Evolutionary conservation across 2,113 vertebrate genomes (phyloP).

Genomic region (Cinclus cinclus): DNA sequence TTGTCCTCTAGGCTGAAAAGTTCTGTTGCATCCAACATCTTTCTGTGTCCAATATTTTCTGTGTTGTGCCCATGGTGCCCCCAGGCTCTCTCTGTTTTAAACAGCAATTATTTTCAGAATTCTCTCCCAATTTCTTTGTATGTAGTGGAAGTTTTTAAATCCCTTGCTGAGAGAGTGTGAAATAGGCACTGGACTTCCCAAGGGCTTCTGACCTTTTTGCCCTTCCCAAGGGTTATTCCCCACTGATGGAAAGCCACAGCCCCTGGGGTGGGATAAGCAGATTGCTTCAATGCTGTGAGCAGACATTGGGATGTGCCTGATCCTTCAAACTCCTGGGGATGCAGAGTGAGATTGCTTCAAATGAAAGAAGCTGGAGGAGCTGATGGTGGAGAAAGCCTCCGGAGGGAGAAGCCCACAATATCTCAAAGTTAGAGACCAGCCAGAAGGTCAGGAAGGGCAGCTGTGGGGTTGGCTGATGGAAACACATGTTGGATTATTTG

Average conservation of each 20-base stretch:
- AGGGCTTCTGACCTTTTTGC: not conserved
- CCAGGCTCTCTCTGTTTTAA: not conserved
- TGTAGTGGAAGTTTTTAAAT: not conserved
- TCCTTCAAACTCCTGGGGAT: not conserved
- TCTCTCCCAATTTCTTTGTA: not conserved
- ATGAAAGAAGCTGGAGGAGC: not conserved
- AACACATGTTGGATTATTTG: not conserved
- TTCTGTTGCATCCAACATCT: not conserved
- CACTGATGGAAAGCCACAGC: rapidly evolving
- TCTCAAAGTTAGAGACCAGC: not conserved
- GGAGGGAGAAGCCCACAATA: not conserved
- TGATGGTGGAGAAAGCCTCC: not conserved
- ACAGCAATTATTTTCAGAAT: not conserved
- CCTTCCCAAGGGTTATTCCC: not conserved
- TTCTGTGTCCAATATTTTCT: not conserved
- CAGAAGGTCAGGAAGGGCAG: not conserved
- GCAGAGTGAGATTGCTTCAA: not conserved
- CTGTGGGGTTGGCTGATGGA: not conserved
- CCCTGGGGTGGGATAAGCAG: not conserved
- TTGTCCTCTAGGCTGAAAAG: not conserved
- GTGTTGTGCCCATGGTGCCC: not conserved
- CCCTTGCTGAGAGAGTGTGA: not conserved
- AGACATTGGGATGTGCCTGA: not conserved
- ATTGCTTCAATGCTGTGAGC: not conserved
- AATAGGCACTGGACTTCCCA: not conserved